These are phyloP conservation scores for Caerostris extrusa DNA, from an alignment of 1,140 invertebrate species.

Conservation along the genomic window DNA sequence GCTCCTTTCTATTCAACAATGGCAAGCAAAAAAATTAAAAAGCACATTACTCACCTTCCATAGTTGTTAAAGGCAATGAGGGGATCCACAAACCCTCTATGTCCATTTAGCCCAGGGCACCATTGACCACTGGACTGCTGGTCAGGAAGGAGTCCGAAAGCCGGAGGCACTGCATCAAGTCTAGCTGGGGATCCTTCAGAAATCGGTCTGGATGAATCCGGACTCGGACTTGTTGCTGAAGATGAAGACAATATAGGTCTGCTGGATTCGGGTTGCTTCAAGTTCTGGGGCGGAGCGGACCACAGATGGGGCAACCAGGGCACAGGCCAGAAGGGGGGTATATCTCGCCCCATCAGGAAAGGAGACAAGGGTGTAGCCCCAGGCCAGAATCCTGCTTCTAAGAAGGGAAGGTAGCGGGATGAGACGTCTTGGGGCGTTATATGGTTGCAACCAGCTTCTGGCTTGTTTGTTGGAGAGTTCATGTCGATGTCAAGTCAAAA, in stretches of 20 bases:
- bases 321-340: conserved; percentile 62
- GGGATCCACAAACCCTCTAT: conserved; percentile 39
- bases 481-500: not conserved
- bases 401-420: conserved; percentile 51
- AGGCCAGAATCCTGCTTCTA: conserved; percentile 62
- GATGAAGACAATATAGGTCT: conserved; percentile 20
- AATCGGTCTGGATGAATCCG: not conserved
- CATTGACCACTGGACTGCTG: conserved; percentile 4
- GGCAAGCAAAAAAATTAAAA: too few species aligned
- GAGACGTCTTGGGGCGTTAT: conserved; percentile 9
- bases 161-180: not conserved
- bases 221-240: not conserved
- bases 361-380: not conserved
- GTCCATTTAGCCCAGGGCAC: not conserved
- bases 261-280: not conserved
- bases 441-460: conserved; percentile 4
- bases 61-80: conserved; percentile 41
- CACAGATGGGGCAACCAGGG: conserved; percentile 67
- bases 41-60: conserved; percentile 29
- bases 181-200: not conserved
- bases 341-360: conserved; percentile 49
- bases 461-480: conserved; percentile 27
- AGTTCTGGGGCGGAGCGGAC: conserved; percentile 14
- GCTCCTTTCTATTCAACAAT: too few species aligned
- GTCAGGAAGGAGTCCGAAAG: conserved; percentile 1